Conservation (phyloP, 1,140 invertebrate species). For the Drosophila asahinai region DNA sequence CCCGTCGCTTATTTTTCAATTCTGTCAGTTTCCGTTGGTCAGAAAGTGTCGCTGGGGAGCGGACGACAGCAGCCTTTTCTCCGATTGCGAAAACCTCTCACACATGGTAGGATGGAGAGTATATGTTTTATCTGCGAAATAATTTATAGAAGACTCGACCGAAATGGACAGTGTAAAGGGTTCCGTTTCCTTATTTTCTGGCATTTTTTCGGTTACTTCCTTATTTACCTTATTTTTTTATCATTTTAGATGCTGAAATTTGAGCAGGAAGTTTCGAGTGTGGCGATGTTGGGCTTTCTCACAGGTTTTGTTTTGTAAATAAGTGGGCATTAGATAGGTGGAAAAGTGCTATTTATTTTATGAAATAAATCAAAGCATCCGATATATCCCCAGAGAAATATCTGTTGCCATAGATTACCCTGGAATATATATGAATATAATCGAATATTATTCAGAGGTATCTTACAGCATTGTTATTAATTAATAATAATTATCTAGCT, state of each 20-base stretch:
- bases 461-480: no score
- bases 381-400: no score
- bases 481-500: no score
- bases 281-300: not conserved
- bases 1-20: constrained; percentile 67
- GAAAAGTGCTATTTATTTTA: not conserved
- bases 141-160: constrained; percentile 60
- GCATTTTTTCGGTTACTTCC: constrained; percentile 18
- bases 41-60: constrained; percentile 69
- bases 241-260: constrained; percentile 23
- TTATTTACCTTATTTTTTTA: constrained; percentile 3
- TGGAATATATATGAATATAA: not conserved
- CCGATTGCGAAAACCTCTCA: constrained; percentile 50
- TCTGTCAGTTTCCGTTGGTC: constrained; percentile 67
- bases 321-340: not conserved
- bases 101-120: constrained; percentile 22
- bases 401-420: no score
- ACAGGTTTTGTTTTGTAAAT: constrained; percentile 4
- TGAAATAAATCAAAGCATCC: not conserved
- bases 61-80: constrained; percentile 37
- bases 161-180: constrained; percentile 54
- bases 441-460: no score
- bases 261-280: constrained; percentile 8
- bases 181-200: constrained; percentile 27
- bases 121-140: constrained; percentile 69